phyloP scores from a whole-genome alignment of 1,140 invertebrate genomes.

The Drosophila obscura region DNA sequence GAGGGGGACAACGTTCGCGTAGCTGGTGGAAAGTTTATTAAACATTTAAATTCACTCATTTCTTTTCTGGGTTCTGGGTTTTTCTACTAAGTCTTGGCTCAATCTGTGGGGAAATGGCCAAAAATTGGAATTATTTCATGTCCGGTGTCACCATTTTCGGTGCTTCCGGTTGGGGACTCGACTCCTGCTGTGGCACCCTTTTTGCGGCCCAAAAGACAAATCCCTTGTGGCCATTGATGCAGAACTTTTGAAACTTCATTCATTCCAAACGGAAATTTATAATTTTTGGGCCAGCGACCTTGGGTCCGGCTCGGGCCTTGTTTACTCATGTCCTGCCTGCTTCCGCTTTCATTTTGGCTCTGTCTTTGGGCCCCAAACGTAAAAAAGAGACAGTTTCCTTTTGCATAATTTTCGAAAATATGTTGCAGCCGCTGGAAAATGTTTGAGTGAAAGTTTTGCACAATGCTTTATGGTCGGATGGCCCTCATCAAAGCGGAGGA shows the following conservation, averaged over 20 bases:
- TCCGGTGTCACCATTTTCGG: slow-evolving; percentile 74
- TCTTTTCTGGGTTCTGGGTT: slow-evolving; percentile 35
- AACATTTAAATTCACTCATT: slow-evolving; percentile 80
- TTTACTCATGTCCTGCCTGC: slow-evolving; percentile 43
- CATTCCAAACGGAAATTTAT: slow-evolving; percentile 61
- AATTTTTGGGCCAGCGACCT: slow-evolving; percentile 56
- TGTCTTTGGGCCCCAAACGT: background rate
- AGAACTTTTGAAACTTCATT: slow-evolving; percentile 59
- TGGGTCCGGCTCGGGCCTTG: slow-evolving; percentile 21
- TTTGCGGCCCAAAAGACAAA: slow-evolving; percentile 55
- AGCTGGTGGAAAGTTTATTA: slow-evolving; percentile 72
- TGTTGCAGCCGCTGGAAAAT: slow-evolving; percentile 10
- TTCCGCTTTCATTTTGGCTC: slow-evolving; percentile 35
- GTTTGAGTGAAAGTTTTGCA: slow-evolving; percentile 1
- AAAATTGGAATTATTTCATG: slow-evolving; percentile 81
- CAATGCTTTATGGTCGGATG: slow-evolving; percentile 32
- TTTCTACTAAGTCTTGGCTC: slow-evolving; percentile 33
- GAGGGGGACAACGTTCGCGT: slow-evolving; percentile 21
- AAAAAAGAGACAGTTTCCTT: slow-evolving; percentile 22
- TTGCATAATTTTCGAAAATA: slow-evolving; percentile 35
- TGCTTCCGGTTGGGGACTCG: slow-evolving; percentile 47
- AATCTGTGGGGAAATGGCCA: slow-evolving; percentile 69
- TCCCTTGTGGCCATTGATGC: slow-evolving; percentile 56
- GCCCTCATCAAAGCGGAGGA: background rate
- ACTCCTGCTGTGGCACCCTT: slow-evolving; percentile 23